Evolutionary conservation across 2,888 invertebrate genomes (phyloP).

Genomic region (Eilema sororculum): DNA sequence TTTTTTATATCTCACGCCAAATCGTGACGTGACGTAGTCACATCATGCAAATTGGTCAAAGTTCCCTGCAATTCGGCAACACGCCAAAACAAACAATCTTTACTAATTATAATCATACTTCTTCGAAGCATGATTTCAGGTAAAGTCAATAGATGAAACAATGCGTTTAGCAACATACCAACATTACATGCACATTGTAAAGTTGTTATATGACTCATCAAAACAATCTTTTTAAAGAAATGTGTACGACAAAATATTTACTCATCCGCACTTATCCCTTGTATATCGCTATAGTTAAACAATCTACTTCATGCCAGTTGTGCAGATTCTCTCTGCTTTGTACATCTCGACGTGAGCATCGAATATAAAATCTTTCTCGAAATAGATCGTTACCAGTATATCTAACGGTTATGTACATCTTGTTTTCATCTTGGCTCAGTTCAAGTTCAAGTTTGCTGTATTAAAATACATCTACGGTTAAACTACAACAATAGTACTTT

Average conservation of each 20-base stretch:
- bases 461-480: no score
- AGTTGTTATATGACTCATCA: conserved; percentile 13
- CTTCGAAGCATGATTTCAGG: conserved; percentile 32
- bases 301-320: background rate
- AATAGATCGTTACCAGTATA: background rate
- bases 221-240: conserved; percentile 15
- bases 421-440: background rate
- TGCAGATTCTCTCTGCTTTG: background rate
- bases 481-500: background rate
- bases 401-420: background rate
- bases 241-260: background rate
- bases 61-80: conserved; percentile 60
- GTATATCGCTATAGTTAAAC: background rate
- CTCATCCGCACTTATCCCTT: background rate
- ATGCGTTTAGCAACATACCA: background rate
- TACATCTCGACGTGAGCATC: background rate
- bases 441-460: background rate
- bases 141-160: background rate
- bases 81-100: conserved; percentile 58
- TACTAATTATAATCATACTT: conserved; percentile 56
- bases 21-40: conserved; percentile 37
- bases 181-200: no score
- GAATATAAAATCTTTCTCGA: background rate
- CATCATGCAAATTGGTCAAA: conserved; percentile 61
- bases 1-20: conserved; percentile 43